These are phyloP conservation scores for Acromyrmex charruanus DNA, from an alignment of 1,140 invertebrate species.

Conservation along the genomic window DNA sequence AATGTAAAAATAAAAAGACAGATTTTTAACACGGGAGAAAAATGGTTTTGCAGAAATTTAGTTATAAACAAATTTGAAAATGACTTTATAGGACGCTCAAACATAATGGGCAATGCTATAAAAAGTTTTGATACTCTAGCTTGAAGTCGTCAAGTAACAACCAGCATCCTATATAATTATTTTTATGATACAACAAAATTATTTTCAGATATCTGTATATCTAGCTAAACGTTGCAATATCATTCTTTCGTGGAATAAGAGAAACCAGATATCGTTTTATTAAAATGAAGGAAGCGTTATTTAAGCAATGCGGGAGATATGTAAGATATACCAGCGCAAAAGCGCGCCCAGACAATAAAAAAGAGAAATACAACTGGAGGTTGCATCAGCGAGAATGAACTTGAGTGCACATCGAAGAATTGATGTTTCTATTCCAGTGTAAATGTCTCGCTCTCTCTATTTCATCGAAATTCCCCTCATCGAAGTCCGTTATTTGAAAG, in stretches of 20 bases:
- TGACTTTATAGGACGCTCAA: no score
- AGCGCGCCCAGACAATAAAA: neutral
- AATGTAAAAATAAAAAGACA: neutral
- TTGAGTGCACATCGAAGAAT: neutral
- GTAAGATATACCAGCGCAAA: neutral
- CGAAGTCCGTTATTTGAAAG: constrained; percentile 41
- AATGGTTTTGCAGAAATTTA: no score
- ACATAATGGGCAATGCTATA: no score
- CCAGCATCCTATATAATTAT: no score
- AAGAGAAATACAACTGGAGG: neutral
- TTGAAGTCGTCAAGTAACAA: no score
- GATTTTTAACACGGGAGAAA: neutral
- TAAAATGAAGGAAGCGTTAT: neutral
- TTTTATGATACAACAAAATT: no score
- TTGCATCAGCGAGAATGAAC: neutral
- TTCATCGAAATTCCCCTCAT: constrained; percentile 41
- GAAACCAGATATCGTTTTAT: neutral
- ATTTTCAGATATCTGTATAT: no score
- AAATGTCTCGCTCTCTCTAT: constrained; percentile 68
- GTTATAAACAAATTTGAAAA: no score
- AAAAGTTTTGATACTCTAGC: no score
- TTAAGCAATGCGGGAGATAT: constrained; percentile 18
- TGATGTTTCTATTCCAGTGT: constrained; percentile 54
- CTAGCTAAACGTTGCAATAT: no score
- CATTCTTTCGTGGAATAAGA: neutral